Evolutionary conservation across 2,888 invertebrate species (phyloP).

Genomic region (Carcina quercana): DNA sequence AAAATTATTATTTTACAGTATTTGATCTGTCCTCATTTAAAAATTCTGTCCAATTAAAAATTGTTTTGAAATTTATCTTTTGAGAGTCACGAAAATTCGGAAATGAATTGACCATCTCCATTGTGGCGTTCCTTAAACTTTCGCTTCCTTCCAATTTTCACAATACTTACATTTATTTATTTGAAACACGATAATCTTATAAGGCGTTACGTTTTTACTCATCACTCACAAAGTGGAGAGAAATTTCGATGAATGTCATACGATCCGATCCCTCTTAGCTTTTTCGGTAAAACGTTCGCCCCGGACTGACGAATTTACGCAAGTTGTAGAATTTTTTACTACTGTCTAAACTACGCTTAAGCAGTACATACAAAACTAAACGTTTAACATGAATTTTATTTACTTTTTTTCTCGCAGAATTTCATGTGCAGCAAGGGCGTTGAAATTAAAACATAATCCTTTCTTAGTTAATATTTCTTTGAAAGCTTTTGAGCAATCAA

Average conservation of each 20-base stretch:
- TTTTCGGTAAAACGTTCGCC: not conserved
- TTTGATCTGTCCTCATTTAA: no score
- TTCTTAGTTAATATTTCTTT: conserved; percentile 27
- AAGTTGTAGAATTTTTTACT: not conserved
- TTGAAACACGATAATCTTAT: no score
- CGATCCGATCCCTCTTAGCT: not conserved
- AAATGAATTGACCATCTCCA: no score
- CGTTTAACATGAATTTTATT: not conserved
- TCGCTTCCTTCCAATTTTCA: no score
- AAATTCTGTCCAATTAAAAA: no score
- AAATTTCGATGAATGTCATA: not conserved
- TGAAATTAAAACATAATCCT: conserved; percentile 37
- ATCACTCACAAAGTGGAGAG: no score
- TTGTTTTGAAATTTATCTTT: no score
- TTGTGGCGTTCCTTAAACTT: no score
- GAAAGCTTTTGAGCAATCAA: conserved; percentile 12
- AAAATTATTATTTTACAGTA: no score
- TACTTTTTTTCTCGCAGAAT: conserved; percentile 25
- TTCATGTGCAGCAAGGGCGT: conserved; percentile 28
- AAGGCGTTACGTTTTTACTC: no score
- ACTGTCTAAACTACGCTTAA: not conserved
- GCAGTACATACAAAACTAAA: not conserved
- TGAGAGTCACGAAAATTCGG: no score
- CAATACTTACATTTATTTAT: no score
- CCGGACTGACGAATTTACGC: not conserved